phyloP scores from a whole-genome alignment of 1,140 invertebrate genomes.

The Cecropterus lyciades region DNA sequence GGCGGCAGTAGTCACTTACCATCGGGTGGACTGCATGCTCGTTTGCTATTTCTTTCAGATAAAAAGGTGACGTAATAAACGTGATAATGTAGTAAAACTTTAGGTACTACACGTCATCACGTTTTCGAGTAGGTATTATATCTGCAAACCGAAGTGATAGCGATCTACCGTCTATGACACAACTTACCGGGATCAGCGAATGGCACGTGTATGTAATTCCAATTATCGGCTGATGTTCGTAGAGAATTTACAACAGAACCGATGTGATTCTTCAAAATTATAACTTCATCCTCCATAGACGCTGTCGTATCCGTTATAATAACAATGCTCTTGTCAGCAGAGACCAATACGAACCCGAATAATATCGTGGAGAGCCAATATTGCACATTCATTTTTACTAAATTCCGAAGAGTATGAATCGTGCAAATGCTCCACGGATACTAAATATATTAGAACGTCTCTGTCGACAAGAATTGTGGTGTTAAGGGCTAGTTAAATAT shows the following conservation, averaged over 20 bases:
- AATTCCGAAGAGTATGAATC: background rate
- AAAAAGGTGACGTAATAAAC: too few relatives aligned
- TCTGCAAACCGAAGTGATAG: too few relatives aligned
- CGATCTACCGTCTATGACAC: too few relatives aligned
- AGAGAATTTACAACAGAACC: slow-evolving; percentile 36
- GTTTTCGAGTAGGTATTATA: too few relatives aligned
- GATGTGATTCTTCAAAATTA: slow-evolving; percentile 51
- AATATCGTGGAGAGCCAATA: background rate
- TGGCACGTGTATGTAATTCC: slow-evolving; percentile 56
- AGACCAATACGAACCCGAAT: background rate
- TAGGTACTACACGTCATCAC: too few relatives aligned
- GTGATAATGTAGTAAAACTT: too few relatives aligned
- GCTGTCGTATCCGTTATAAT: slow-evolving; percentile 54
- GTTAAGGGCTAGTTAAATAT: too few relatives aligned
- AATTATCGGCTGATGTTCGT: slow-evolving; percentile 37
- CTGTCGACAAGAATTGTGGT: too few relatives aligned
- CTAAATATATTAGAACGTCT: too few relatives aligned
- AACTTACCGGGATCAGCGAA: slow-evolving; percentile 66
- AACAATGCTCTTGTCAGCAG: slow-evolving; percentile 48
- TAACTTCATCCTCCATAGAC: slow-evolving; percentile 57
- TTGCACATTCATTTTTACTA: slow-evolving; percentile 3
- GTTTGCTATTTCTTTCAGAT: too few relatives aligned
- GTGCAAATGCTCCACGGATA: background rate
- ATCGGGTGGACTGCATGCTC: too few relatives aligned
- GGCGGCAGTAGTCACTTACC: too few relatives aligned